Percentiles rank a stretch among this genome's conserved stretches.
Conservation (phyloP, 2,113 vertebrate genomes). For the Nothoprocta pentlandii region DNA sequence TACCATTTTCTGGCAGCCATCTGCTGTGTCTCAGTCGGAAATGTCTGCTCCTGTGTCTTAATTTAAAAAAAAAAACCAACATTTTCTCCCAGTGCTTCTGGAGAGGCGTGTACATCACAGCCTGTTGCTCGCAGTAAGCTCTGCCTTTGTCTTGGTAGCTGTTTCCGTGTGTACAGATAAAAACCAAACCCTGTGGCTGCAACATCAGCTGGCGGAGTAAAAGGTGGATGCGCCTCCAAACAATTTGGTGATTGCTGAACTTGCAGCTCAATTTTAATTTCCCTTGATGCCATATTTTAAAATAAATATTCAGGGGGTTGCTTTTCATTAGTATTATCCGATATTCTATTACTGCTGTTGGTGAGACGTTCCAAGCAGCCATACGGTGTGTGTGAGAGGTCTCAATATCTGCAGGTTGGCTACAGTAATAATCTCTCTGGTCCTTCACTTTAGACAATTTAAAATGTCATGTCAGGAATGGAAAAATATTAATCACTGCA, state of each 20-base stretch:
- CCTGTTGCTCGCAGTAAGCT: not conserved
- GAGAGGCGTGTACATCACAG: conserved; percentile 6
- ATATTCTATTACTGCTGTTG: not conserved
- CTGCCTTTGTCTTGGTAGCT: not conserved
- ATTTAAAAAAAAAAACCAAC: conserved; percentile 35
- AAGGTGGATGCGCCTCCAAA: conserved; percentile 33
- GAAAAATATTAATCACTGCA: conserved; percentile 40
- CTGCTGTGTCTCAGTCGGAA: conserved; percentile 58
- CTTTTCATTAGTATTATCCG: not conserved
- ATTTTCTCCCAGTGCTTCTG: conserved; percentile 10
- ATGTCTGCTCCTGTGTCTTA: conserved; percentile 66
- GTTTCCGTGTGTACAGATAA: not conserved
- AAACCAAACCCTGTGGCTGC: not conserved
- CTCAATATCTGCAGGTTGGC: conserved; percentile 33
- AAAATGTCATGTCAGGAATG: conserved; percentile 44
- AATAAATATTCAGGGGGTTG: conserved; percentile 31
- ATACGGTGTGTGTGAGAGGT: not conserved
- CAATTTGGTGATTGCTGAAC: conserved; percentile 31
- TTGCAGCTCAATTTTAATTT: conserved; percentile 54
- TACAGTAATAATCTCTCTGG: conserved; percentile 33
- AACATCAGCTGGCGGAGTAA: conserved; percentile 15
- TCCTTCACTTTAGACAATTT: conserved; percentile 53
- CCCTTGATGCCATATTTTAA: conserved; percentile 37
- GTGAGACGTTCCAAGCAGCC: conserved; percentile 9
- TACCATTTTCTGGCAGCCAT: conserved; percentile 69